Evolutionary conservation across 2,797 vertebrate genomes (phyloP), one percentile per base, ranked within the genome.

Genomic region (Brachyrhaphis roseni): DNA sequence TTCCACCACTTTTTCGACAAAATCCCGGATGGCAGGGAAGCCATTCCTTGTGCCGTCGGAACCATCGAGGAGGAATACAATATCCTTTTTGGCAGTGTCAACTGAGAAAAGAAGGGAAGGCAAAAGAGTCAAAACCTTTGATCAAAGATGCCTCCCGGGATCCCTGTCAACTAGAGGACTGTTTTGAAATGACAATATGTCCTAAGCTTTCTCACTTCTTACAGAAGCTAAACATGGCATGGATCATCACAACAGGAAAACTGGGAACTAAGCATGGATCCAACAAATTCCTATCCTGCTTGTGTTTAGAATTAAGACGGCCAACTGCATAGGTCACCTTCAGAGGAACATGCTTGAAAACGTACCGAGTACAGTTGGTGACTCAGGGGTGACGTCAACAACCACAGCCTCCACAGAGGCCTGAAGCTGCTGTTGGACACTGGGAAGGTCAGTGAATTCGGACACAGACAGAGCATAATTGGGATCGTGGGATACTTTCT

Each of bases 61-160:
- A 57, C 89, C 94, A 86, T 93, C 93, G 79, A 94, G 72, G 74
- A 94, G 78, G 79, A 94, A 93, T 46, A 93, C 91, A 71, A 94
- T 51, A 82, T 94, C 92, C 70, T 64, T 87, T 87, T 75, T 81
- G 12, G n/a, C 49, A 13, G 49, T 34, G 16, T 72, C 36, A 34
- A 57, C 76, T 78, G 39, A 57, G 66, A 57, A 57, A 15, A 78
- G 1, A 45, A 5, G 53, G 20, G 8, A 55, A 57, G 43, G 46
- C 8, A 76, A 64, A 2, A 76, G 79, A 86, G 88, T 1, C 0
- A 28, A 43, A 18, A 49, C 74, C 23, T 78, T 34, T 34, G n/a
- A n/a, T n/a, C n/a, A n/a, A n/a, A n/a, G n/a, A n/a, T n/a, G n/a
- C n/a, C n/a, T n/a, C n/a, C n/a, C n/a, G n/a, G n/a, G n/a, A n/a